Percentiles rank a stretch among this genome's conserved stretches.
phyloP scores from a whole-genome alignment of 2,113 vertebrate genomes.

The Hydrochoerus hydrochaeris region DNA sequence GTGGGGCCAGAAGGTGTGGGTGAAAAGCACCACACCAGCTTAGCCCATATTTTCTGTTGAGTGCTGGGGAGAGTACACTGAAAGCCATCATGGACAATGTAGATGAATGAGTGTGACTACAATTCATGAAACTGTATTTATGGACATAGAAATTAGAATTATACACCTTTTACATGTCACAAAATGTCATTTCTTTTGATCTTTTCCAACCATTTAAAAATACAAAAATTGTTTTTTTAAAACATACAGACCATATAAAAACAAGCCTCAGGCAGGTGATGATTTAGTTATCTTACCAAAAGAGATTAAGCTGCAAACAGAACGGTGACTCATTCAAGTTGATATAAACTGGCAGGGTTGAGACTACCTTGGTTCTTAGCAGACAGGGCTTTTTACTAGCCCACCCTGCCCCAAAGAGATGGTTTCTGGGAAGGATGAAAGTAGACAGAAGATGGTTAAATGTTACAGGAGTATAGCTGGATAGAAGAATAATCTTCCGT shows the following conservation, averaged over 20 bases:
- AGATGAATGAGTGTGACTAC: background rate
- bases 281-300: background rate
- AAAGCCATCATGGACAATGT: background rate
- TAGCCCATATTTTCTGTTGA: background rate
- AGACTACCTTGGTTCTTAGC: background rate
- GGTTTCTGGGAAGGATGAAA: background rate
- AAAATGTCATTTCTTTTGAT: slow-evolving; percentile 28
- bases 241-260: background rate
- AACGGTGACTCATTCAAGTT: background rate
- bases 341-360: background rate
- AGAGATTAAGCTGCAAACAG: background rate
- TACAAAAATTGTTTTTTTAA: background rate
- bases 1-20: background rate
- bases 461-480: background rate
- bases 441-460: background rate
- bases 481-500: background rate
- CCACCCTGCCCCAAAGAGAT: background rate
- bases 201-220: slow-evolving; percentile 21
- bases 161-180: background rate
- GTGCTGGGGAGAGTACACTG: background rate
- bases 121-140: background rate
- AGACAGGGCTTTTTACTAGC: background rate
- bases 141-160: background rate
- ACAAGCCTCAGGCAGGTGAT: background rate
- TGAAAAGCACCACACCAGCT: background rate